Evolutionary conservation across 2,797 vertebrate species (phyloP), one percentile per base, ranked within the genome.

Genomic region (Sebastes iracundus): DNA sequence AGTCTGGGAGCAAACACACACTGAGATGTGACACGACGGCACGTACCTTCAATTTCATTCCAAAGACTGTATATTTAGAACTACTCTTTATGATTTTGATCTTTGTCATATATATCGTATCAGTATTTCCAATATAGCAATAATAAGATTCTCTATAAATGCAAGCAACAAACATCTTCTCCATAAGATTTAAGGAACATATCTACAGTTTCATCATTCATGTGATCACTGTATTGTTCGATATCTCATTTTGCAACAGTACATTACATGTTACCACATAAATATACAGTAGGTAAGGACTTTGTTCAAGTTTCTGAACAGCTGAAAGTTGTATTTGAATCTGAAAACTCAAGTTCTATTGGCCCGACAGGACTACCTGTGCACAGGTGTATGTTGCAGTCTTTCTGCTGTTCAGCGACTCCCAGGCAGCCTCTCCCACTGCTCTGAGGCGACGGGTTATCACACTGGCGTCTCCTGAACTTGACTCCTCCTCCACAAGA

Each of bases 371-470:
- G 2, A 1, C 9, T 88, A 95, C 95, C 96, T 91, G 84, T 85
- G 77, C 95, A 96, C 6, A 25, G 52, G 38, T 94, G 91, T 3
- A 60, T 77, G 89, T 94, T 96, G 77, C 96, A 97, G 52, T 91
- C 90, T 66, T 61, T 94, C 75, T 91, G 85, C 81, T 96, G 95
- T 25, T 94, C 93, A 2, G 82, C 13, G 0, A 33, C 70, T 32
- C 96, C 96, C 14, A 70, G n/a, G 56, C 96, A 97, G 64, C 92
- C 94, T 83, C 95, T 91, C 2, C 96, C 96, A 0, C 94, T 93
- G 1, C 93, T 94, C 91, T 96, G 96, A 42, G 96, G 96, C 22
- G 88, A 56, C 0, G 96, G 96, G 76, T 95, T 96, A 73, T 95
- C 86, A 78, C 97, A 97, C 65, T 90, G 90, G 4, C 97, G 95